Percentiles rank a stretch among this genome's conserved stretches.
phyloP scores from a whole-genome alignment of 1,140 invertebrate genomes.

The Cephus cinctus region DNA sequence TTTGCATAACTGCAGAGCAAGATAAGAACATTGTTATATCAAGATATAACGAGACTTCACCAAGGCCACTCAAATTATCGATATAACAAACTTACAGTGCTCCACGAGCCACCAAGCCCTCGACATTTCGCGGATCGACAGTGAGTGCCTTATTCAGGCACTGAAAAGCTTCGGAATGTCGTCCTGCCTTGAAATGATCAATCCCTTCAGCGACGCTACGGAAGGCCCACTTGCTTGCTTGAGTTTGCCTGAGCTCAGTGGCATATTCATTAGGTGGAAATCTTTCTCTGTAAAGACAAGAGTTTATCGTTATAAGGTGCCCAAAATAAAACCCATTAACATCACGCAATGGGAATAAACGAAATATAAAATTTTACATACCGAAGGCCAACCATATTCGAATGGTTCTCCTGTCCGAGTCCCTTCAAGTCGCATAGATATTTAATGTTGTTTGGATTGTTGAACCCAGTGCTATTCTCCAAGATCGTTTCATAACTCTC shows the following conservation, averaged over 20 bases:
- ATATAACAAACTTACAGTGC: slow-evolving; percentile 67
- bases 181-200: slow-evolving; percentile 87
- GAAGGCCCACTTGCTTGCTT: slow-evolving; percentile 91
- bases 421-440: slow-evolving; percentile 73
- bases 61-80: neutral
- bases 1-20: slow-evolving; percentile 75
- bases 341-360: no score
- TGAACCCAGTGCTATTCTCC: slow-evolving; percentile 81
- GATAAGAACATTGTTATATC: neutral
- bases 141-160: slow-evolving; percentile 90
- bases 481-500: slow-evolving; percentile 82
- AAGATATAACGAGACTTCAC: neutral
- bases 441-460: slow-evolving; percentile 86
- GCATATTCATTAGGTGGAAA: slow-evolving; percentile 81
- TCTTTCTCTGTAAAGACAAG: slow-evolving; percentile 60
- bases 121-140: slow-evolving; percentile 90
- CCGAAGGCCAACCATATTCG: slow-evolving; percentile 75
- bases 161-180: slow-evolving; percentile 91
- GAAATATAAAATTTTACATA: slow-evolving; percentile 47
- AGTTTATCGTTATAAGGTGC: no score
- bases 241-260: slow-evolving; percentile 78
- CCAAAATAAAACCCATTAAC: slow-evolving; percentile 14
- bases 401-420: slow-evolving; percentile 68
- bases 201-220: slow-evolving; percentile 90
- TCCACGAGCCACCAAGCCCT: slow-evolving; percentile 90